Evolutionary conservation across 1,140 invertebrate species (phyloP).

Genomic region (Lordiphosa collinella): DNA sequence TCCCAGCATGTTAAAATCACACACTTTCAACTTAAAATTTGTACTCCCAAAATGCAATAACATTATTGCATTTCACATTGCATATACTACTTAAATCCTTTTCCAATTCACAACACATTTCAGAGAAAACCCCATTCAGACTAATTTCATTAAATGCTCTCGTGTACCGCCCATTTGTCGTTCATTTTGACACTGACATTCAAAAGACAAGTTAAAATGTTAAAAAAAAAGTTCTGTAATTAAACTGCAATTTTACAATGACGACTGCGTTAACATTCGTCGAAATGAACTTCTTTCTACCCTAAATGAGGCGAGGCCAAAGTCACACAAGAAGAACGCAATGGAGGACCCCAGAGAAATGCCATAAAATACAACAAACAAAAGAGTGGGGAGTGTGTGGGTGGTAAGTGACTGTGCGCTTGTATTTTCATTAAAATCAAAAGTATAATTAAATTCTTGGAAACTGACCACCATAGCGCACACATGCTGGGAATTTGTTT

Average conservation of each 20-base stretch:
- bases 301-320: constrained; percentile 32
- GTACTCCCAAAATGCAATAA: not conserved
- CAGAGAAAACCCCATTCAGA: constrained; percentile 1
- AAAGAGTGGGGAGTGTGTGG: not conserved
- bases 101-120: not conserved
- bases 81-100: not conserved
- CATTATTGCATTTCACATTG: not conserved
- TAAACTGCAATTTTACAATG: constrained; percentile 44
- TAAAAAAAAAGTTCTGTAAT: constrained; percentile 29
- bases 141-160: constrained; percentile 34
- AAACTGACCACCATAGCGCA: constrained; percentile 11
- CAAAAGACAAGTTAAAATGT: constrained; percentile 35
- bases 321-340: constrained; percentile 29
- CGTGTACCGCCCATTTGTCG: not conserved
- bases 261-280: constrained; percentile 36
- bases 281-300: constrained; percentile 27
- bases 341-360: constrained; percentile 2
- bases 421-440: constrained; percentile 65
- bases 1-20: too few relatives aligned
- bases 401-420: not conserved
- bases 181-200: constrained; percentile 26
- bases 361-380: constrained; percentile 5
- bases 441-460: constrained; percentile 64
- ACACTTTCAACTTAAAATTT: too few relatives aligned
- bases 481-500: constrained; percentile 63